A percentile compares a stretch with the other conserved stretches of the same genome.
phyloP scores from a whole-genome alignment of 1,140 invertebrate species.

The Hyles euphorbiae region DNA sequence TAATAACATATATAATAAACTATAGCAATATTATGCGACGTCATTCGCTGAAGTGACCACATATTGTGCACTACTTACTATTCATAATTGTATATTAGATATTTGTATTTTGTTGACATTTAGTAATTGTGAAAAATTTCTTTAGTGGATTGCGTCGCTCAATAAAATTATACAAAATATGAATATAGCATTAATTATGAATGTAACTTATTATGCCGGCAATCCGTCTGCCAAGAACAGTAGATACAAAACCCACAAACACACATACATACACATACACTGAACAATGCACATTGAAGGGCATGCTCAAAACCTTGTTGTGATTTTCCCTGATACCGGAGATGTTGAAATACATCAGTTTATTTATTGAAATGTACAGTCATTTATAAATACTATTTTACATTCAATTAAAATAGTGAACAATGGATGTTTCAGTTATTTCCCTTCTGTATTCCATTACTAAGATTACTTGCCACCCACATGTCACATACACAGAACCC shows the following conservation, averaged over 20 bases:
- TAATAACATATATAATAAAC: slow-evolving; percentile 9
- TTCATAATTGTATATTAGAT: too few species aligned
- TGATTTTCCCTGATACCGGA: slow-evolving; percentile 37
- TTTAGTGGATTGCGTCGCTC: too few species aligned
- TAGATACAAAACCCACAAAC: slow-evolving; percentile 2
- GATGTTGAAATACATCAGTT: slow-evolving; percentile 28
- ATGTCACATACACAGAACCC: slow-evolving; percentile 9
- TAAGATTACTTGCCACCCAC: slow-evolving; percentile 13
- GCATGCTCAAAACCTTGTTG: slow-evolving; percentile 61
- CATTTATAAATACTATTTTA: slow-evolving; percentile 46
- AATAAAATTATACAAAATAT: too few species aligned
- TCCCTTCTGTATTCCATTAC: slow-evolving; percentile 21
- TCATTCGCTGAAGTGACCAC: too few species aligned
- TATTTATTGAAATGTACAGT: slow-evolving; percentile 50
- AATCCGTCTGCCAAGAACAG: too few species aligned
- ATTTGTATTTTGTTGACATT: too few species aligned
- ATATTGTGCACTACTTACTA: too few species aligned
- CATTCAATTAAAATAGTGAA: slow-evolving; percentile 50
- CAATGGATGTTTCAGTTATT: slow-evolving; percentile 39
- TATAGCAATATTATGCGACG: too few species aligned
- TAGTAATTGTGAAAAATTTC: too few species aligned
- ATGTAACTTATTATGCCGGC: too few species aligned
- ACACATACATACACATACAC: slow-evolving; percentile 12
- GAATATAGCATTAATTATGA: too few species aligned
- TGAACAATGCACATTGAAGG: slow-evolving; percentile 58